Base-by-base conservation (phyloP, 2,797 vertebrate genomes). In the Eutrigla gurnardus region DNA sequence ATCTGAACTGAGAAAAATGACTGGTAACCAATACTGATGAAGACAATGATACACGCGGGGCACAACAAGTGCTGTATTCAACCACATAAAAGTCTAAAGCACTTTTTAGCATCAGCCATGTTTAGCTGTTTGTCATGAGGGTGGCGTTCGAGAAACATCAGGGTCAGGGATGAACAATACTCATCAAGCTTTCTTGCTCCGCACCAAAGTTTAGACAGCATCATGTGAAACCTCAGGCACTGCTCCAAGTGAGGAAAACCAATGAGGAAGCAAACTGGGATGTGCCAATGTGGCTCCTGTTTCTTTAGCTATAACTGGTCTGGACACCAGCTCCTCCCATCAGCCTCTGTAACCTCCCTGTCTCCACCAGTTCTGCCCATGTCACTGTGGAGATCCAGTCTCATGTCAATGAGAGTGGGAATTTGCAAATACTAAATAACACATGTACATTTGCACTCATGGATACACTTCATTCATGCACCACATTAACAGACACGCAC, bases 271-370 rank as follows among this genome's bases (percentile, higher is more conserved):
- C 50, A 17, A 68, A 70, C 49, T 7, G 36, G 7, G 9, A 10
- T 7, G 35, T 36, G 32, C 33, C 40, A 15, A 52, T 60, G 40
- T 36, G 46, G 33, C 35, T 69, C 32, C 57, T 40, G n/a, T 59
- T 59, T 59, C 3, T 59, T 39, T 7, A 37, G 18, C 37, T 25
- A 11, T 59, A 40, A 59, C 57, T 42, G n/a, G 53, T 59, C 71
- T 78, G 74, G 73, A 76, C 75, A 17, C 63, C 35, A 4, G 74
- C 60, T 45, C 42, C 71, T 68, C 67, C 73, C 55, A n/a, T 65
- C 63, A 54, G 61, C 40, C 77, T 40, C 55, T 39, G 58, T 59
- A 60, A 75, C 73, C 73, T 50, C 33, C 43, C 50, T 43, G 73
- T 68, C 77, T 75, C 55, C 42, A 52, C 70, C 65, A 55, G 15